Base-by-base conservation (phyloP, 2,888 invertebrate species). In the Drosophila glabriapex region DNA sequence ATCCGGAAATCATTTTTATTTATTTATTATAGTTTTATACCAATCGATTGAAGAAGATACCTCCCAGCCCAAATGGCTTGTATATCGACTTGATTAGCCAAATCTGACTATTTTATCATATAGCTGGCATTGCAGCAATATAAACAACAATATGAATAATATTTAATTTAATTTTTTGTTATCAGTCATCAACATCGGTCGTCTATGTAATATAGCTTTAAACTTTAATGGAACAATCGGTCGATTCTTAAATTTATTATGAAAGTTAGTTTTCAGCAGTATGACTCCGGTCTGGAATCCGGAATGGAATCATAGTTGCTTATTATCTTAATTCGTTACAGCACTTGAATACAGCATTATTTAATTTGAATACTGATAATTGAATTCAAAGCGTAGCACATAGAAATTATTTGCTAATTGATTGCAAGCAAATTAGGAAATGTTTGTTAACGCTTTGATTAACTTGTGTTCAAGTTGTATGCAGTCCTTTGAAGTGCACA, bases 371-470 rank as follows among this genome's bases (percentile, higher is more conserved):
- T 25, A 9, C 16, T 25, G 25, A 16, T 46, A 25, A 46, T 46
- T 46, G 16, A 46, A 25, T 46, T 46, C 4, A 9, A 46, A 2
- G 46, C 46, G 22, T 25, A 7, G 7, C 22, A 9, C 25, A 46
- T 25, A 9, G 25, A 25, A 25, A 25, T 25, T 46, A 25, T 16
- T 46, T 25, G 46, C 25, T 46, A 46, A 16, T 46, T 46, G 46
- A 46, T 46, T 25, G 46, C 46, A 25, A 16, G 46, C 25, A 22
- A 52, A 52, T 52, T 52, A 29, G 28, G 28, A 19, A 6, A 52
- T 52, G 52, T 52, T 52, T 52, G n/a, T 29, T 29, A 52, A 52
- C 52, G 28, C 37, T 28, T 28, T 28, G 37, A 19, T 55, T 37
- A 55, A 55, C 37, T 37, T 28, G 14, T n/a, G 28, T 28, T 55